Percentiles rank a stretch among this genome's conserved stretches.
These are phyloP conservation scores for Conus betulinus DNA, from an alignment of 1,140 invertebrate species.

Conservation along the genomic window DNA sequence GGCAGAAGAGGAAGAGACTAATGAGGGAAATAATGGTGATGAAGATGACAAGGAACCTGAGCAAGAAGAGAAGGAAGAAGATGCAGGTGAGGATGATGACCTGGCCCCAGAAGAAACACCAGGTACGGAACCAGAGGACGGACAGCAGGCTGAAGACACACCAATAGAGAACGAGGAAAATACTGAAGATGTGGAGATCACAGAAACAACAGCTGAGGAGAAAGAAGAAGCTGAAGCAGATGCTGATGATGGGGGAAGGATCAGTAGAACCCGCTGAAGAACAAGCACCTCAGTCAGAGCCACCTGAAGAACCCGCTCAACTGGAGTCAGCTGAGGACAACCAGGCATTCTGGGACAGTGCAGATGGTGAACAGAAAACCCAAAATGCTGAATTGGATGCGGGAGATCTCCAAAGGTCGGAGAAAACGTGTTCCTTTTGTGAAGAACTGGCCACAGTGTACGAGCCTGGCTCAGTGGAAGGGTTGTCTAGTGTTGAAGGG, in stretches of 20 bases:
- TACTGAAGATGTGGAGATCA: neutral
- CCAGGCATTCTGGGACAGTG: no score
- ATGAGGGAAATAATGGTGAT: neutral
- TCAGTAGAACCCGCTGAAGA: neutral
- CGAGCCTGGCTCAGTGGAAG: neutral
- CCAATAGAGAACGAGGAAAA: neutral
- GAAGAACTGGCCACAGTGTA: neutral
- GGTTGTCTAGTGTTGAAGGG: neutral
- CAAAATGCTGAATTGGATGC: neutral
- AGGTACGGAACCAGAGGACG: neutral
- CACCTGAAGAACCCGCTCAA: neutral
- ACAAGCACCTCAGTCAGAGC: neutral
- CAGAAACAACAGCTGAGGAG: neutral
- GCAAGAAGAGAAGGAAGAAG: neutral
- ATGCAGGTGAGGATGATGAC: neutral
- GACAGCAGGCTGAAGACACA: conserved; percentile 3
- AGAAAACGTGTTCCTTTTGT: conserved; percentile 25
- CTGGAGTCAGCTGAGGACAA: neutral
- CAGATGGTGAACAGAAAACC: neutral
- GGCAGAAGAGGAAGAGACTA: neutral
- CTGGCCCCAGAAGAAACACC: neutral
- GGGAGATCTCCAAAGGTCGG: neutral
- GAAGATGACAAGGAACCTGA: neutral
- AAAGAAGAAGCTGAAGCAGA: neutral
- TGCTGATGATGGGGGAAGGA: neutral